Base-by-base conservation (phyloP, 2,797 vertebrate genomes). In the Mus spretus region DNA sequence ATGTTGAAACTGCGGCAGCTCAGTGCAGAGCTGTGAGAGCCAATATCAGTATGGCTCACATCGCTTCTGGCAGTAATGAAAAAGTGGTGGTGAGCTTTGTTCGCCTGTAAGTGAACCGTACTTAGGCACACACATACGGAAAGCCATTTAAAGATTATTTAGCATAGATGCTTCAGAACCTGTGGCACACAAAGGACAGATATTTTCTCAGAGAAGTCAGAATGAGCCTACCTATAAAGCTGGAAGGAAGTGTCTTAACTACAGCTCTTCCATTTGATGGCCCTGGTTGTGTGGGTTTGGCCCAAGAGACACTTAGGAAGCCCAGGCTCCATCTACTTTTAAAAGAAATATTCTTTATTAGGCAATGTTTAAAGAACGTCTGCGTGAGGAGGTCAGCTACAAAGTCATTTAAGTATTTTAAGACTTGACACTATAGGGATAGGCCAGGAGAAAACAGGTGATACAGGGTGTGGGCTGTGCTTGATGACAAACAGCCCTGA, bases 101-200 rank as follows among this genome's bases (percentile, higher is more conserved):
- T 81, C 14, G 0, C 78, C 2, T 72, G 1, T 72, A 72, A 70
- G 40, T 34, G n/a, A 82, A 72, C 19, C 70, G n/a, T 87, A 28
- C 57, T 84, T 89, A 94, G 34, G 10, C 20, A 28, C 31, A 50
- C 15, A 63, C 10, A 94, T 86, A 89, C 1, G 89, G 17, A 91
- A 34, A 93, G 22, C 89, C 3, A 80, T 72, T 92, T 59, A 88
- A 94, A 82, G 53, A 89, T 14, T 81, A 3, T 2, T 87, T 86
- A 85, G 4, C 65, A 50, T 90, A 92, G 28, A 57, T 96, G 96
- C 89, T 95, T 93, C 50, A 72, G 85, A 75, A 40, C 50, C 12
- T 53, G 22, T 91, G 91, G 31, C 88, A 55, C 28, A 17, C 90
- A 72, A n/a, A 80, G 91, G 72, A 93, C 91, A 93, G 95, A 15